A percentile compares a stretch with the other conserved stretches of the same genome.
Conservation (phyloP, 2,113 vertebrate species). For the Ptychochromis oligacanthus region DNA sequence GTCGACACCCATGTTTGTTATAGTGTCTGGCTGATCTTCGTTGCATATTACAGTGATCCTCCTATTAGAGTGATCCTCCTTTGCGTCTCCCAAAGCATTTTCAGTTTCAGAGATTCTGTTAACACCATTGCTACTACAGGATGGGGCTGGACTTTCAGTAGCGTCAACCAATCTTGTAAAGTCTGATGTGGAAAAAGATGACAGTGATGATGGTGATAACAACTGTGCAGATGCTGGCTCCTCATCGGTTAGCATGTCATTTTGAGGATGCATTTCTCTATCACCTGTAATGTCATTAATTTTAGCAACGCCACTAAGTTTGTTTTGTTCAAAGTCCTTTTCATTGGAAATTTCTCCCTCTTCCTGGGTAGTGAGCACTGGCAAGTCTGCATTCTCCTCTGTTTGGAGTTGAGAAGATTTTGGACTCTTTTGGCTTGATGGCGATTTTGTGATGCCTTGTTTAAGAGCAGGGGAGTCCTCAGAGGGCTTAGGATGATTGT, state of each 20-base stretch:
- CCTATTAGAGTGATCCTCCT: conserved; percentile 9
- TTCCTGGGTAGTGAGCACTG: background rate
- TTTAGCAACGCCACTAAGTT: background rate
- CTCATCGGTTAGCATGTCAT: conserved; percentile 3
- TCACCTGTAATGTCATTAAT: background rate
- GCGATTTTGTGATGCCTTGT: background rate
- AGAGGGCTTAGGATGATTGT: background rate
- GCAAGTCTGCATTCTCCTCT: background rate
- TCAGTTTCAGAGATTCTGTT: conserved; percentile 3
- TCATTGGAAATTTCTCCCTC: background rate
- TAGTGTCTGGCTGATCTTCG: background rate
- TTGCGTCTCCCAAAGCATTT: background rate
- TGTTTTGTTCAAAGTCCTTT: conserved; percentile 9
- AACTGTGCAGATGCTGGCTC: background rate
- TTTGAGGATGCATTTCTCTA: background rate
- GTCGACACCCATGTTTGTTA: conserved; percentile 30
- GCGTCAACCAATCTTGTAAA: background rate
- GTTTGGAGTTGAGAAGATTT: background rate
- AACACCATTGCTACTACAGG: background rate
- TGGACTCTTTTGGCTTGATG: background rate
- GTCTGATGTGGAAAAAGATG: conserved; percentile 16
- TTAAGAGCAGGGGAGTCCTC: background rate
- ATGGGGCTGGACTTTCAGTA: background rate
- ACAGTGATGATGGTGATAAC: background rate
- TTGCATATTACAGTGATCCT: rapidly evolving